Base-by-base conservation (phyloP, 2,888 invertebrate genomes). In the Chrysolina americana region DNA sequence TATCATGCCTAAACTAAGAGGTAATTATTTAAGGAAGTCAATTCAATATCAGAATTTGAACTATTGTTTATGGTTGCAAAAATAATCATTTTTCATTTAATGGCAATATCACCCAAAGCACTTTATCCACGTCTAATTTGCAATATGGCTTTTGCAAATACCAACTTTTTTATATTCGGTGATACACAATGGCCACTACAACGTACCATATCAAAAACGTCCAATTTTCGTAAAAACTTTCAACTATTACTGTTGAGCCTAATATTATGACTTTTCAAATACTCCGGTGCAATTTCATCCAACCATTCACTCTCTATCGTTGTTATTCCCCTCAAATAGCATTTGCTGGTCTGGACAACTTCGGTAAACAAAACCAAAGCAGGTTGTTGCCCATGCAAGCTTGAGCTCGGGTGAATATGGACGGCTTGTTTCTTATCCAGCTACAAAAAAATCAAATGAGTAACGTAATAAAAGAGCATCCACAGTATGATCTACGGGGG, bases 281-380 rank as follows among this genome's bases (percentile, higher is more conserved):
- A 89, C 56, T 89, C 89, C 41, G 91, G 90, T 56, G 89, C 88
- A 65, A 91, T 86, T 84, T 94, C 93, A 68, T 89, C 89, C 75
- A 97, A 88, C 97, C 97, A 97, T 41, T 94, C 93, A 11, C 93
- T 89, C 85, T 96, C 94, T 65, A 98, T 92, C 48, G 92, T 92
- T 11, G 95, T 94, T 56, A 95, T 89, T 74, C 92, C 92, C 81
- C 95, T 91, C 86, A 98, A 91, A 89, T 95, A 97, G 78, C 93
- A 92, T 81, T 94, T 94, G 73, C 91, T 92, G 0, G 98, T 97
- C 83, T 94, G 92, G n/a, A 97, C 92, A 63, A 98, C 91, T 89
- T 98, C 98, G 0, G 94, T 93, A 88, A 94, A 98, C 68, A 96
- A 85, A 0, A 98, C 91, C 75, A 93, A 91, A 21, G 92, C 92